Evolutionary conservation across 2,797 vertebrate genomes (phyloP), one percentile per base, ranked within the genome.

Genomic region (Nasua narica): DNA sequence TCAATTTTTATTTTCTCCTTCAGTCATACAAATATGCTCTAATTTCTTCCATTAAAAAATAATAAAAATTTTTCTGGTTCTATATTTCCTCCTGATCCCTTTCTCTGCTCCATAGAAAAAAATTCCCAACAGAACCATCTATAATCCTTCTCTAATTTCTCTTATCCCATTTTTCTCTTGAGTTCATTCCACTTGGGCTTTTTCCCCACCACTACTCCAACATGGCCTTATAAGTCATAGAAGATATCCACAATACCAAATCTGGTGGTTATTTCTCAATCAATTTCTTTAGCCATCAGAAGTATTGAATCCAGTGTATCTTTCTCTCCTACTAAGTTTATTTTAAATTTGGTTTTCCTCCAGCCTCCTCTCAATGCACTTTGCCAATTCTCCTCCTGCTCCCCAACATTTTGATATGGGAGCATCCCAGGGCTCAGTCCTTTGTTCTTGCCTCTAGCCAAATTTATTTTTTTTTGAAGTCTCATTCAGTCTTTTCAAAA

Each of bases 1-100:
- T 52, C 43, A 40, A 11, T 54, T 95, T 95, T 50, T 69, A 40
- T 56, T 84, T 90, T 90, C 50, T 8, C 7, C 67, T 37, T 94
- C 15, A 77, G 27, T 2, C 15, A 90, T 79, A 70, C 6, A 92
- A 54, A 79, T 43, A 60, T 86, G 16, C 5, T 82, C 12, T 27
- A 90, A 62, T 94, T 72, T 83, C 54, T 94, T 79, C 21, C 25
- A 19, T 14, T 92, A 92, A 95, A 77, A 87, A 46, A 78, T 14
- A 72, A 90, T 62, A 89, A 54, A 69, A 50, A 4, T 0, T 1
- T 86, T 76, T 25, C 46, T n/a, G 81, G 65, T 6, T 67, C 74
- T 92, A 37, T 58, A 60, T 50, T 81, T 35, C 27, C 12, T 43
- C 85, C 5, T 25, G 50, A 79, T 87, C 83, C 18, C 6, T 79